A percentile compares a stretch with the other conserved stretches of the same genome.
Conservation (phyloP, 2,113 vertebrate genomes). For the Thunnus maccoyii region DNA sequence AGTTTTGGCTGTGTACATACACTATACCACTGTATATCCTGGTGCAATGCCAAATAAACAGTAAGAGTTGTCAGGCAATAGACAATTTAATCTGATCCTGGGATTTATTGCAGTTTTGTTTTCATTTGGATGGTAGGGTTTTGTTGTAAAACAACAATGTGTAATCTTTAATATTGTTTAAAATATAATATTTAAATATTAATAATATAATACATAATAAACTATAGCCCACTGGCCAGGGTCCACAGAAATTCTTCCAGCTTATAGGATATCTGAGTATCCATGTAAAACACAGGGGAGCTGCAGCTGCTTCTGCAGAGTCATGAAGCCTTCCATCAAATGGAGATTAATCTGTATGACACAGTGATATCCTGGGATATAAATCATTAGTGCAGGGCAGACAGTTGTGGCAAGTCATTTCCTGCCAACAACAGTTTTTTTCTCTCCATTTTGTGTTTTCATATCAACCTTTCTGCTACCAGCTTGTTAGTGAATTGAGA, state of each 20-base stretch:
- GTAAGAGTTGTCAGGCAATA: not conserved
- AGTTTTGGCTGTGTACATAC: not conserved
- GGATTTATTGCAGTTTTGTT: not conserved
- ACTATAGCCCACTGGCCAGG: not conserved
- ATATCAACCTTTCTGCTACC: conserved; percentile 33
- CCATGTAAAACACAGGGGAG: conserved; percentile 32
- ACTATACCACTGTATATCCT: conserved; percentile 10
- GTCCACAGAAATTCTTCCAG: not conserved
- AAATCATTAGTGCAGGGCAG: conserved; percentile 62
- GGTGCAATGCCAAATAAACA: conserved; percentile 21
- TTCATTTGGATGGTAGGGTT: not conserved
- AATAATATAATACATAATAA: too few species aligned
- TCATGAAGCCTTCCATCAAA: conserved; percentile 54
- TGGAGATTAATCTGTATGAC: conserved; percentile 57
- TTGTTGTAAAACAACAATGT: not conserved
- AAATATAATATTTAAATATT: too few species aligned
- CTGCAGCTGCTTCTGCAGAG: conserved; percentile 2
- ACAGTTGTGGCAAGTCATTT: conserved; percentile 67
- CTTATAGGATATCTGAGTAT: not conserved
- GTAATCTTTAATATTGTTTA: not conserved
- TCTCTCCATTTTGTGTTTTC: conserved; percentile 14
- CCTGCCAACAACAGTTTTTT: conserved; percentile 55
- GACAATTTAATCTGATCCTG: conserved; percentile 13
- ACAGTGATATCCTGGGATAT: conserved; percentile 57
- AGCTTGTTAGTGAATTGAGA: conserved; percentile 10